These are phyloP conservation scores for Gobio gobio DNA, from an alignment of 2,113 vertebrate genomes.

Conservation along the genomic window DNA sequence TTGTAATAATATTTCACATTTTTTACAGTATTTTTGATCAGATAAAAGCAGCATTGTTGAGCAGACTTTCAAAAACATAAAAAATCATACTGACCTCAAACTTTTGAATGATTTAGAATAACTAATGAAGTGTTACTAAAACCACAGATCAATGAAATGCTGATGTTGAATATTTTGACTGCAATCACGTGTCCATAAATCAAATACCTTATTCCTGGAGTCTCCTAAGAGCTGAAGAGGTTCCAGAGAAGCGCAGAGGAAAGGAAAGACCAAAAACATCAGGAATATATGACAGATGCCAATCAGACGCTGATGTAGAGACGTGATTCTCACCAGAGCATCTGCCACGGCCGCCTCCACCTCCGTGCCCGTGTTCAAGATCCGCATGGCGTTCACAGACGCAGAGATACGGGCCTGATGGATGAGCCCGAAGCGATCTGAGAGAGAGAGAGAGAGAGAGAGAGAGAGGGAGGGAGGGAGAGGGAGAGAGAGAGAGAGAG, in stretches of 20 bases:
- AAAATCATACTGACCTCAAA: not conserved
- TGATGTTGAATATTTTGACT: not conserved
- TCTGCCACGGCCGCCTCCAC: conserved; percentile 93
- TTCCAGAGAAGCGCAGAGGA: conserved; percentile 59
- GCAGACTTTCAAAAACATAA: not conserved
- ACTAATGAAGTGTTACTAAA: too few relatives aligned
- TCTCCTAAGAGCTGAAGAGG: conserved; percentile 93
- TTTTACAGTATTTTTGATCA: not conserved
- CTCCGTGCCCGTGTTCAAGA: conserved; percentile 91
- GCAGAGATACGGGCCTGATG: conserved; percentile 83
- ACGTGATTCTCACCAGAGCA: conserved; percentile 83
- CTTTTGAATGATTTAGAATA: not conserved
- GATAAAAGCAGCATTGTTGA: not conserved
- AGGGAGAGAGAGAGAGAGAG: too few relatives aligned
- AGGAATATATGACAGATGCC: not conserved
- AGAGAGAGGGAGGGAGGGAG: not conserved
- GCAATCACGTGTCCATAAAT: not conserved
- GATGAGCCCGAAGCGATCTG: conserved; percentile 81
- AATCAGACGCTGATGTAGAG: not conserved
- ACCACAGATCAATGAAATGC: too few relatives aligned
- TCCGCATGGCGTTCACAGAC: conserved; percentile 91
- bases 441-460: conserved; percentile 61
- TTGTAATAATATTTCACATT: not conserved
- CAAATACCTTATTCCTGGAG: conserved; percentile 90
- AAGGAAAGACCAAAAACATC: conserved; percentile 46